These are phyloP conservation scores for Conops quadrifasciatus DNA, from an alignment of 2,888 invertebrate genomes.

Conservation along the genomic window DNA sequence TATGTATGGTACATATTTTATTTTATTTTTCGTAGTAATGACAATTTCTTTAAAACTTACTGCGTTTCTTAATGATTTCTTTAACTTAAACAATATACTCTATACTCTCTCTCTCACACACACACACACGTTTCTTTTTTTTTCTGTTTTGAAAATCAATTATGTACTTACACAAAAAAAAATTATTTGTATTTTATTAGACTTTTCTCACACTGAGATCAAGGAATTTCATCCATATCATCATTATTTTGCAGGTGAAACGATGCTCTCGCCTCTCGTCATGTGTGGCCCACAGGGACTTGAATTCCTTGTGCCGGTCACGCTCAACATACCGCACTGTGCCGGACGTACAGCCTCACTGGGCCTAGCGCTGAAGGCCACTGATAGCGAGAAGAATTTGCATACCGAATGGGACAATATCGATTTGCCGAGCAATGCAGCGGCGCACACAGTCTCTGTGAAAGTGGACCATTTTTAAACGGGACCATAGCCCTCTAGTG, in stretches of 20 bases:
- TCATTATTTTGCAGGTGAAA: constrained; percentile 77
- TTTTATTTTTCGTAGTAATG: too few species aligned
- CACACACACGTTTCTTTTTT: too few species aligned
- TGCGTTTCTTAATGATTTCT: too few species aligned
- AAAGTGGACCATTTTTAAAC: constrained; percentile 88
- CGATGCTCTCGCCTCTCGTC: constrained; percentile 91
- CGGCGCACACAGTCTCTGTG: constrained; percentile 87
- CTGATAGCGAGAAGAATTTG: constrained; percentile 83
- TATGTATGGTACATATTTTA: too few species aligned
- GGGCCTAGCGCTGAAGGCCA: constrained; percentile 80
- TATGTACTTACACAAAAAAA: too few species aligned
- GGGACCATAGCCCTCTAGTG: background rate
- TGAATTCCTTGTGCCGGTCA: constrained; percentile 87
- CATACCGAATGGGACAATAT: constrained; percentile 88
- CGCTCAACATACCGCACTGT: constrained; percentile 88
- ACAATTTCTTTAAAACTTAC: too few species aligned
- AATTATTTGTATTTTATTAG: background rate
- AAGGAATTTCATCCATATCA: too few species aligned
- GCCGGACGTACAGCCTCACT: constrained; percentile 80
- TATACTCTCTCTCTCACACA: too few species aligned
- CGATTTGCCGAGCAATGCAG: constrained; percentile 82
- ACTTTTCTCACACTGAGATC: background rate
- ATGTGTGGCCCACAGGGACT: constrained; percentile 97
- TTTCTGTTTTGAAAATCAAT: too few species aligned
- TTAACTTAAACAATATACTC: too few species aligned